Evolutionary conservation across 30 jellyfish, hydroid and myxozoan species (phyloP).

Genomic region (Phacellophora camtschatica): DNA sequence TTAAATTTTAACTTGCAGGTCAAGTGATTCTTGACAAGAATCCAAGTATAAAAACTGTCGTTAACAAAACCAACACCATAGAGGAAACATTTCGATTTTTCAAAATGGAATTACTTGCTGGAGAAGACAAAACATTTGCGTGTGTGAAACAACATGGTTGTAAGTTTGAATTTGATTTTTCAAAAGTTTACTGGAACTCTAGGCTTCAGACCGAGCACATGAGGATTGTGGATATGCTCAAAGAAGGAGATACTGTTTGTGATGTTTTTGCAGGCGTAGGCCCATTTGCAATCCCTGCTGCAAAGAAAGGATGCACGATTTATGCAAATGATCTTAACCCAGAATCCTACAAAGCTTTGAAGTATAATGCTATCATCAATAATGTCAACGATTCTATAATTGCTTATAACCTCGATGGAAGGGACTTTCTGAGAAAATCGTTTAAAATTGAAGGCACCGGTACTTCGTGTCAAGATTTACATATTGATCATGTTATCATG

Average conservation of each 20-base stretch:
- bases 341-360: conserved; percentile 62
- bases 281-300: conserved; percentile 97
- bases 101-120: conserved; percentile 95
- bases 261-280: conserved; percentile 99
- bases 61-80: conserved; percentile 81
- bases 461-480: neutral
- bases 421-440: conserved; percentile 54
- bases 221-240: conserved; percentile 62
- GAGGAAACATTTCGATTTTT: conserved; percentile 87
- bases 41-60: conserved; percentile 92
- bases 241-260: conserved; percentile 69
- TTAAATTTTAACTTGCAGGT: conserved; percentile 85
- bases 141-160: conserved; percentile 89
- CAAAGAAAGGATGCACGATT: conserved; percentile 80
- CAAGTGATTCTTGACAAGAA: conserved; percentile 83
- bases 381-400: conserved; percentile 43
- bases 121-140: conserved; percentile 77
- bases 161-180: conserved; percentile 83
- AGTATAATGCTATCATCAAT: conserved; percentile 59
- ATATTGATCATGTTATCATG: conserved; percentile 73
- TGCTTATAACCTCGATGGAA: conserved; percentile 76
- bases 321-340: conserved; percentile 93
- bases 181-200: conserved; percentile 98
- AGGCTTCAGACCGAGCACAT: conserved; percentile 89
- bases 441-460: neutral